Percentiles rank a stretch among this genome's conserved stretches.
These are phyloP conservation scores for Fulica atra DNA, from an alignment of 2,113 vertebrate genomes.

Conservation along the genomic window DNA sequence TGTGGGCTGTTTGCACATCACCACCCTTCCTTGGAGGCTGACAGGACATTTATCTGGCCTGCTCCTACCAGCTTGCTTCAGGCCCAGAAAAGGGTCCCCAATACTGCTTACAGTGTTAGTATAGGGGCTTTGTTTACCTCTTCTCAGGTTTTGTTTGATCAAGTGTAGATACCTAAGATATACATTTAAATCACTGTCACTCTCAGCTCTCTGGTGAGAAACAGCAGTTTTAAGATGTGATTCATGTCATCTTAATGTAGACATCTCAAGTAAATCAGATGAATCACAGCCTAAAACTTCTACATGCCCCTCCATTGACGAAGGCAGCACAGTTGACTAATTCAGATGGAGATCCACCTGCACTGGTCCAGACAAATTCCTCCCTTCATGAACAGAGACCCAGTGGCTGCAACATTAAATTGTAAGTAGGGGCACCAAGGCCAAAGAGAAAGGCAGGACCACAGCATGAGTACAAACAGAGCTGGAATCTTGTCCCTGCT, in stretches of 20 bases:
- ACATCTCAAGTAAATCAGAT: neutral
- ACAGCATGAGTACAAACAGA: neutral
- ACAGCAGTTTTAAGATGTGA: neutral
- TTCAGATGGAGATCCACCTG: neutral
- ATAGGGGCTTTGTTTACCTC: neutral
- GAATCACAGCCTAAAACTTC: neutral
- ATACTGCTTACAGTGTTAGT: neutral
- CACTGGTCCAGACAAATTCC: neutral
- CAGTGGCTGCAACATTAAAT: neutral
- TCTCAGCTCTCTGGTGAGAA: neutral
- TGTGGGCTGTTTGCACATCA: fast-evolving
- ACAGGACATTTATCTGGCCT: neutral
- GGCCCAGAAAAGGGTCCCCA: neutral
- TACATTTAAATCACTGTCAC: neutral
- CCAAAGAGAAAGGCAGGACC: neutral
- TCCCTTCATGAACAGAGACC: neutral
- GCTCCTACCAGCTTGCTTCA: neutral
- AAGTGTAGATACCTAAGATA: neutral
- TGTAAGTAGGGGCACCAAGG: neutral
- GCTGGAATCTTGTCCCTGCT: neutral
- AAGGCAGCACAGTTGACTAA: neutral
- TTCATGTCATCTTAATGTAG: neutral
- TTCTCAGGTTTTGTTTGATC: neutral
- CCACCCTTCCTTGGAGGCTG: neutral
- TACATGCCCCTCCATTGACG: neutral